Evolutionary conservation across 35 echinoderm and acorn worm species (phyloP).

Genomic region (Anneissia japonica): DNA sequence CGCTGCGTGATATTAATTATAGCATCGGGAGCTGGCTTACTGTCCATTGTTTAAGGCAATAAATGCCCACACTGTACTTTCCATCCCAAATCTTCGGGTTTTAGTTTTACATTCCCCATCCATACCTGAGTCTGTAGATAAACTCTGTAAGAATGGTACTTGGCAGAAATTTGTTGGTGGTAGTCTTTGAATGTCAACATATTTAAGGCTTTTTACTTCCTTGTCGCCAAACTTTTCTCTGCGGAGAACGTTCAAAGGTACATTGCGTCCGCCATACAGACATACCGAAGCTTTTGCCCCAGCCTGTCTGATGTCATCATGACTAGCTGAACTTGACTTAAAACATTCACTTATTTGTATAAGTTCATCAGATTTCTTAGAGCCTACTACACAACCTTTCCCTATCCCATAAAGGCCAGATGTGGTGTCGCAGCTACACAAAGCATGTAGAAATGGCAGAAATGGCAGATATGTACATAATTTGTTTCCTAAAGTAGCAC

Average conservation of each 20-base stretch:
- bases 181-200: background rate
- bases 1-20: too few species aligned
- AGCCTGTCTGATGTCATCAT: background rate
- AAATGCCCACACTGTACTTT: background rate
- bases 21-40: background rate
- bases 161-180: constrained; percentile 16
- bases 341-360: background rate
- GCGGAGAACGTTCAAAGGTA: background rate
- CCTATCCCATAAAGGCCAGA: constrained; percentile 20
- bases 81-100: constrained; percentile 4
- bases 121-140: constrained; percentile 8
- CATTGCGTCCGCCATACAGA: background rate
- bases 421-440: constrained; percentile 39
- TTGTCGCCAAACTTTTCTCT: background rate
- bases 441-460: constrained; percentile 30
- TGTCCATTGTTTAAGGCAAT: background rate
- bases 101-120: background rate
- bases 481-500: too few species aligned
- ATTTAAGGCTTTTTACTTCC: background rate
- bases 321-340: background rate
- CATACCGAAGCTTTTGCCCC: background rate
- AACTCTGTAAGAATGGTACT: background rate
- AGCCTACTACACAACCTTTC: constrained; percentile 25
- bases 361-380: background rate
- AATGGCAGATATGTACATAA: too few species aligned